Percentiles rank a stretch among this genome's conserved stretches.
Evolutionary conservation across 1,140 invertebrate species (phyloP).

Genomic region (Sycobia sp.): DNA sequence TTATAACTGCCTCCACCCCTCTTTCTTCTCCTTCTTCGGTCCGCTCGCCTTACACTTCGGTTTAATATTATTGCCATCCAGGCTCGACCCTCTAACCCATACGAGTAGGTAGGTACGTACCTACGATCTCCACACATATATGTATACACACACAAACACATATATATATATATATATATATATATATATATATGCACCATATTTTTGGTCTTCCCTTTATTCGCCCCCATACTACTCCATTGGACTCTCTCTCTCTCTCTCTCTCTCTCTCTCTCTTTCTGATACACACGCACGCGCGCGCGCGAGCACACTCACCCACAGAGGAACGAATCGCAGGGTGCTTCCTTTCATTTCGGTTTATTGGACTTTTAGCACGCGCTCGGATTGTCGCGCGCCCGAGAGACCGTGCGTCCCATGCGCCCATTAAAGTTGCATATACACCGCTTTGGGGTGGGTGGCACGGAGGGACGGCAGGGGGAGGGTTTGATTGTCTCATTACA

Average conservation of each 20-base stretch:
- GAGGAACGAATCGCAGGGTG: no score
- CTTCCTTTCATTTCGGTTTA: constrained; percentile 43
- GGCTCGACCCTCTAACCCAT: constrained; percentile 26
- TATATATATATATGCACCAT: no score
- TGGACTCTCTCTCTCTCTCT: constrained; percentile 14
- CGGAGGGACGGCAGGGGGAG: no score
- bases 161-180: no score
- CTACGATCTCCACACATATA: no score
- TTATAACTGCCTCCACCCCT: constrained; percentile 48
- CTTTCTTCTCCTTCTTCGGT: no score
- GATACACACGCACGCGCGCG: constrained; percentile 1
- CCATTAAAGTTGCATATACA: constrained; percentile 23
- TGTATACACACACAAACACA: no score
- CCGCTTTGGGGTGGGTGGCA: no score
- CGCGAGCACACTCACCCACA: no score
- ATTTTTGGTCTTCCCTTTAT: constrained; percentile 15
- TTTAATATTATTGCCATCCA: constrained; percentile 53
- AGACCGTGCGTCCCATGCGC: no score
- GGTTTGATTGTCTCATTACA: constrained; percentile 31
- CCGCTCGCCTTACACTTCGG: constrained; percentile 39
- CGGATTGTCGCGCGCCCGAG: not conserved
- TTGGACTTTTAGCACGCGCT: constrained; percentile 27
- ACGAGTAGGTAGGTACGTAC: no score
- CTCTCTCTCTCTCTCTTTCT: constrained; percentile 11
- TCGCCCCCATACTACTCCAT: no score